phyloP scores from a whole-genome alignment of 2,888 invertebrate genomes.

The Ectropis crepuscularia region DNA sequence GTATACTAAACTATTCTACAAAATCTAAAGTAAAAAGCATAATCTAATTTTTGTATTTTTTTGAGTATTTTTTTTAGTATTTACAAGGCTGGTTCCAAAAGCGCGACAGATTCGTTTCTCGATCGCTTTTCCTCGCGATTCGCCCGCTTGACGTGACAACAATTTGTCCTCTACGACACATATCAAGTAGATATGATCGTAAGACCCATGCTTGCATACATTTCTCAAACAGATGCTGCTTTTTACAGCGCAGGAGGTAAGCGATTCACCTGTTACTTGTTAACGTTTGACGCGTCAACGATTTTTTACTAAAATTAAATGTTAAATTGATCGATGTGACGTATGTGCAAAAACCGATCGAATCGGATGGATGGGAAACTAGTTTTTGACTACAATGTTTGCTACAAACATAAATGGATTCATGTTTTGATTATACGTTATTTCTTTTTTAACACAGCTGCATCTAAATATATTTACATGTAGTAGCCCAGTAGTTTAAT shows the following conservation, averaged over 20 bases:
- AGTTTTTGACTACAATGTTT: constrained; percentile 22
- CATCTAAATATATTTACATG: neutral
- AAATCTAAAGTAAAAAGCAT: no score
- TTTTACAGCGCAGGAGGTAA: constrained; percentile 75
- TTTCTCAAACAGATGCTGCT: constrained; percentile 75
- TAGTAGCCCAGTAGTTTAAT: no score
- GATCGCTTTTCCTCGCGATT: constrained; percentile 66
- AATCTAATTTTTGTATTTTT: no score
- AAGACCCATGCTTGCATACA: constrained; percentile 71
- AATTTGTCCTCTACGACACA: constrained; percentile 79
- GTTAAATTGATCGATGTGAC: constrained; percentile 60
- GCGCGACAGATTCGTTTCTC: constrained; percentile 51
- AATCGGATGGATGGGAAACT: constrained; percentile 48
- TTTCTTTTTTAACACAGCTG: neutral
- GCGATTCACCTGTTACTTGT: constrained; percentile 73
- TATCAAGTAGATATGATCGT: constrained; percentile 81
- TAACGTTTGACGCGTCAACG: constrained; percentile 65
- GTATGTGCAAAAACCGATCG: constrained; percentile 53
- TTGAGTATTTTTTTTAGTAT: neutral
- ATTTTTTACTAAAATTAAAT: constrained; percentile 78
- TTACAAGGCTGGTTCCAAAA: constrained; percentile 46
- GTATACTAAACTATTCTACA: no score
- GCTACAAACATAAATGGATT: neutral
- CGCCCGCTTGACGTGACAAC: constrained; percentile 70
- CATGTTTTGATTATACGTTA: no score